These are phyloP conservation scores for Sceliomorpha sp. DNA, from an alignment of 2,888 invertebrate genomes.

Conservation along the genomic window DNA sequence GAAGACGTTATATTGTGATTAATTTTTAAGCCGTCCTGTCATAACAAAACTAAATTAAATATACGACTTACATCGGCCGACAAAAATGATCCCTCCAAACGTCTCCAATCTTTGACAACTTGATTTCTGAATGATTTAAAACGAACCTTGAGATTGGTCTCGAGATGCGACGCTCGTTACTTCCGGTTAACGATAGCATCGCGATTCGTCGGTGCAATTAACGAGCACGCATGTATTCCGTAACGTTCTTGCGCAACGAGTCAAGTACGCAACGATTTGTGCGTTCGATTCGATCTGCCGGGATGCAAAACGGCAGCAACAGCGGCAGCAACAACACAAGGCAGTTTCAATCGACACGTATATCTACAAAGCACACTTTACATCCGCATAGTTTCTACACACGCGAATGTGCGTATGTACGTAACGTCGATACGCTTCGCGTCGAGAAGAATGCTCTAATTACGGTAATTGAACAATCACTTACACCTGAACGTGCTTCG, in stretches of 20 bases:
- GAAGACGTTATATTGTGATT: too few relatives aligned
- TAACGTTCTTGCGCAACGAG: slow-evolving; percentile 73
- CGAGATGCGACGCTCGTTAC: slow-evolving; percentile 56
- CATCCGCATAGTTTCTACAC: slow-evolving; percentile 18
- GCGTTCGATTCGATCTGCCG: slow-evolving; percentile 26
- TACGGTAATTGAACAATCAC: slow-evolving; percentile 2
- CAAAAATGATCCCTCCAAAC: too few relatives aligned
- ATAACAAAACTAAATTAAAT: too few relatives aligned
- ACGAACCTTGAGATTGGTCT: slow-evolving; percentile 38
- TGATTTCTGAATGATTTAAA: slow-evolving; percentile 5
- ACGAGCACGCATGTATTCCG: slow-evolving; percentile 75
- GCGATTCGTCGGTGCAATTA: slow-evolving; percentile 71
- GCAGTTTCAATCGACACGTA: slow-evolving; percentile 21
- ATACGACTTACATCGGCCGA: too few relatives aligned
- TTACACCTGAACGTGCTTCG: slow-evolving; percentile 6
- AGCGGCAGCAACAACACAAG: slow-evolving; percentile 7
- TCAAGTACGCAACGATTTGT: slow-evolving; percentile 36
- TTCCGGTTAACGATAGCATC: slow-evolving; percentile 72
- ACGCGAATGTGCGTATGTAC: slow-evolving; percentile 13
- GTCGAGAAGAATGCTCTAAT: slow-evolving; percentile 14
- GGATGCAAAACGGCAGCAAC: too few relatives aligned
- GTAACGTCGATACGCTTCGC: slow-evolving; percentile 2
- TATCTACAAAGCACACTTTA: slow-evolving; percentile 16
- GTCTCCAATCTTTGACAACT: slow-evolving; percentile 7
- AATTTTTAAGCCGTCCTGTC: too few relatives aligned